A percentile compares a stretch with the other conserved stretches of the same genome.
phyloP scores from a whole-genome alignment of 1,140 invertebrate genomes.

The Zaprionus camerounensis region DNA sequence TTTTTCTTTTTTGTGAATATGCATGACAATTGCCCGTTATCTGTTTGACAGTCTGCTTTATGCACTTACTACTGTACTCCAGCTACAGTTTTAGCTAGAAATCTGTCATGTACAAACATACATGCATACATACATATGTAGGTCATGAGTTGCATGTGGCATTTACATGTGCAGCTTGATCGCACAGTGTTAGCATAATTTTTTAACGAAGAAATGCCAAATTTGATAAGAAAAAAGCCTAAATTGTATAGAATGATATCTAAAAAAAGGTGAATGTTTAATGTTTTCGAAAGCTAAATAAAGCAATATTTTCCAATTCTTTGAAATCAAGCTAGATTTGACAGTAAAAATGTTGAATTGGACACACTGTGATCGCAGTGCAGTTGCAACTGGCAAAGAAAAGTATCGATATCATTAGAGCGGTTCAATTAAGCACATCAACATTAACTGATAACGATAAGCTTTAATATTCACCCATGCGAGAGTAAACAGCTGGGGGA shows the following conservation, averaged over 20 bases:
- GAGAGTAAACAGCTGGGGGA: slow-evolving; percentile 28
- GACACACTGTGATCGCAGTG: background rate
- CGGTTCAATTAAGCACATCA: background rate
- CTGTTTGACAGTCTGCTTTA: slow-evolving; percentile 1
- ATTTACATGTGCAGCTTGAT: background rate
- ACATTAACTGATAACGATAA: slow-evolving; percentile 30
- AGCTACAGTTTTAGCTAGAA: background rate
- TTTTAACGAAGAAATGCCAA: too few species aligned
- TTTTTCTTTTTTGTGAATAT: background rate
- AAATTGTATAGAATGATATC: too few species aligned
- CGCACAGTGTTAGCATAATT: too few species aligned
- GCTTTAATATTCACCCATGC: slow-evolving; percentile 12
- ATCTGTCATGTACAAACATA: background rate
- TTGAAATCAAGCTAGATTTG: too few species aligned
- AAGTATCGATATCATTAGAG: background rate
- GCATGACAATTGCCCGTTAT: background rate
- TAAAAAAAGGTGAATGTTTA: too few species aligned
- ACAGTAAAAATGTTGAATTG: too few species aligned
- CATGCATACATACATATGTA: background rate
- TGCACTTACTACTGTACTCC: slow-evolving; percentile 6
- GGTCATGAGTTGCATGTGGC: background rate
- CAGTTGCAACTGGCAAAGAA: background rate
- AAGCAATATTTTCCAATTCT: too few species aligned
- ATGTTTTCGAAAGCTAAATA: too few species aligned
- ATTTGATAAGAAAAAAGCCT: too few species aligned